Percentiles rank a stretch among this genome's conserved stretches.
Evolutionary conservation across 2,113 vertebrate species (phyloP).

Genomic region (Tachysurus vachellii): DNA sequence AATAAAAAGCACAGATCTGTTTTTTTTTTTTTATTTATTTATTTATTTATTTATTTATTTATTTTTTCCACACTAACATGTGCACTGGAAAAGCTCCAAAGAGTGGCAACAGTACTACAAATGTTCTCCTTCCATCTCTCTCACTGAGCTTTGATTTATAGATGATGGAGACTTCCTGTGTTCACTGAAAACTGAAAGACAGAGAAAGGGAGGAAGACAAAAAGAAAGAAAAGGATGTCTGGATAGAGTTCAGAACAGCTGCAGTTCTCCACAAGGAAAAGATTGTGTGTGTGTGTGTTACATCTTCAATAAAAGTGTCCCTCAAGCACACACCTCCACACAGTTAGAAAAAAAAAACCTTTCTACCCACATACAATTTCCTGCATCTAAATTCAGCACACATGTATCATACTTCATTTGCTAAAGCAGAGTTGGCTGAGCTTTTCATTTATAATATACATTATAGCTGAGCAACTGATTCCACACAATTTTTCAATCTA

Average conservation of each 20-base stretch:
- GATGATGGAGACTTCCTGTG: slow-evolving; percentile 89
- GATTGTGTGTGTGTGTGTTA: slow-evolving; percentile 46
- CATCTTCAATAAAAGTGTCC: slow-evolving; percentile 1
- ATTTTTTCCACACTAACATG: not conserved
- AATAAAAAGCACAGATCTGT: not conserved
- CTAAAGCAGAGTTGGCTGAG: not conserved
- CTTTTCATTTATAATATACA: not conserved
- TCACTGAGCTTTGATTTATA: slow-evolving; percentile 74
- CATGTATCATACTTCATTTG: not conserved
- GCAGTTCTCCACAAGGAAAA: slow-evolving; percentile 75
- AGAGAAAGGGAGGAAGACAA: slow-evolving; percentile 13
- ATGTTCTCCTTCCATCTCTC: slow-evolving; percentile 45
- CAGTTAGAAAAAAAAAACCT: slow-evolving; percentile 31
- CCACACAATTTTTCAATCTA: not conserved
- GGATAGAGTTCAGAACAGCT: slow-evolving; percentile 85
- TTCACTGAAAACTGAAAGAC: slow-evolving; percentile 66
- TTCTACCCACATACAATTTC: slow-evolving; percentile 13
- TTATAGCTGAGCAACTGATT: not conserved
- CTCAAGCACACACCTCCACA: slow-evolving; percentile 19
- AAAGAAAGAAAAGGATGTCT: slow-evolving; percentile 44
- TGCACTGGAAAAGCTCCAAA: not conserved
- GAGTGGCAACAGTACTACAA: not conserved
- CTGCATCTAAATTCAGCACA: not conserved
- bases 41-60: too few relatives aligned
- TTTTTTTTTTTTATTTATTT: not conserved